Conservation (phyloP, 2,888 invertebrate species). For the Dynastes tityus region DNA sequence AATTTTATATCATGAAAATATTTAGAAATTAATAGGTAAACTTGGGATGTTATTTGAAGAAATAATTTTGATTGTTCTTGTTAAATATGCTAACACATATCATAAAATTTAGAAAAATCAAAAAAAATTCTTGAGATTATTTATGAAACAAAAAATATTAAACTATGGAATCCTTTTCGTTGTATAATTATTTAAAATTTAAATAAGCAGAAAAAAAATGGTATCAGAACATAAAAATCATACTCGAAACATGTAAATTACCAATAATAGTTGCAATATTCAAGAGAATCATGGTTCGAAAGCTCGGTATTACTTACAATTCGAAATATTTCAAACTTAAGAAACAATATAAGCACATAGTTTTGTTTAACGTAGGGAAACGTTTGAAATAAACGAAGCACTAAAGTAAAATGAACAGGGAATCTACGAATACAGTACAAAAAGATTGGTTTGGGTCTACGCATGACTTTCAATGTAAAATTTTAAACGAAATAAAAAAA, state of each 20-base stretch:
- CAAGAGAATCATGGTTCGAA: not conserved
- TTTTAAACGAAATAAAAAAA: not conserved
- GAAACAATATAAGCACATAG: slow-evolving; percentile 22
- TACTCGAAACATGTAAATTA: not conserved
- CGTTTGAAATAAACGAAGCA: not conserved
- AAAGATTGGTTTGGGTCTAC: not conserved
- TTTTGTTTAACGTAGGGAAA: not conserved
- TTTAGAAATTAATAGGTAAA: no score
- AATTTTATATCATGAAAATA: no score
- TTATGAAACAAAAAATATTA: no score
- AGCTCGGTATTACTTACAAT: slow-evolving; percentile 28
- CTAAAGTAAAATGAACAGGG: not conserved
- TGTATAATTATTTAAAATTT: no score
- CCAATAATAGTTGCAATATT: not conserved
- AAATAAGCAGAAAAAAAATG: no score
- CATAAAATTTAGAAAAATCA: no score
- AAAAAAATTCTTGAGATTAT: no score
- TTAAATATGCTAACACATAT: no score
- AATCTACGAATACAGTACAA: not conserved
- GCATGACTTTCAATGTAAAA: slow-evolving; percentile 3
- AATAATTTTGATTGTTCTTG: no score
- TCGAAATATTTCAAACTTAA: slow-evolving; percentile 14
- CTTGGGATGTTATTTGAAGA: no score
- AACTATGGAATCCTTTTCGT: no score
- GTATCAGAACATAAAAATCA: not conserved